Evolutionary conservation across 2,797 vertebrate genomes (phyloP).

Genomic region (Halcyon badia): DNA sequence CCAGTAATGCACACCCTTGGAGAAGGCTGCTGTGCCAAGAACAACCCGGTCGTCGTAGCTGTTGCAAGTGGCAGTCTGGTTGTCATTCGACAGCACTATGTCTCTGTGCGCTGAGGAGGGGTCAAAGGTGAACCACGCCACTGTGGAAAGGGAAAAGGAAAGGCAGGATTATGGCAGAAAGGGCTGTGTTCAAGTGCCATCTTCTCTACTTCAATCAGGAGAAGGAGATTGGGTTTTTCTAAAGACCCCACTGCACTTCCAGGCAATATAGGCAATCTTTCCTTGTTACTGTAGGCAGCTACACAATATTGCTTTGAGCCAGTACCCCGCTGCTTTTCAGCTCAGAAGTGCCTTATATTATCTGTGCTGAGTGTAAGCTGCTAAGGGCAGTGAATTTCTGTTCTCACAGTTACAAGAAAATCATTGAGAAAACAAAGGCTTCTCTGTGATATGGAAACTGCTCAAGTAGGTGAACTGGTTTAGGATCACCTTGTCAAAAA

Average conservation of each 20-base stretch:
- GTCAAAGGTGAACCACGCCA: slow-evolving; percentile 98
- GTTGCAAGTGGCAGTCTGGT: slow-evolving; percentile 94
- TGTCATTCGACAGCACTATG: slow-evolving; percentile 94
- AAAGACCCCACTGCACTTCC: not conserved
- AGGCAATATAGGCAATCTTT: not conserved
- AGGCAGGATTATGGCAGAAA: not conserved
- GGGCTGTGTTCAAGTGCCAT: not conserved
- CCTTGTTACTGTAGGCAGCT: not conserved
- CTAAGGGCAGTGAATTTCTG: not conserved
- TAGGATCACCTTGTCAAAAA: not conserved
- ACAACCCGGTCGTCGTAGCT: slow-evolving; percentile 98
- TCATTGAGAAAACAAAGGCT: not conserved
- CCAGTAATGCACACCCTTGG: slow-evolving; percentile 97
- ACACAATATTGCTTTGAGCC: not conserved
- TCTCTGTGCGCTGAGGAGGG: slow-evolving; percentile 94
- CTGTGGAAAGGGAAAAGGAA: slow-evolving; percentile 76
- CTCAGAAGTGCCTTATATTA: not conserved
- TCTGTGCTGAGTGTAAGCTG: not conserved
- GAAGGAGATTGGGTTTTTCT: not conserved
- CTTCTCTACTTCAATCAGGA: not conserved
- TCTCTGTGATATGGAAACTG: not conserved
- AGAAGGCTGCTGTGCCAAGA: slow-evolving; percentile 95
- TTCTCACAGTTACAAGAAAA: not conserved
- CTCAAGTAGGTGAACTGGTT: not conserved
- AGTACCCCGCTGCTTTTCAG: not conserved